Evolutionary conservation across 2,113 vertebrate species (phyloP).

Genomic region (Campylomormyrus numenius): DNA sequence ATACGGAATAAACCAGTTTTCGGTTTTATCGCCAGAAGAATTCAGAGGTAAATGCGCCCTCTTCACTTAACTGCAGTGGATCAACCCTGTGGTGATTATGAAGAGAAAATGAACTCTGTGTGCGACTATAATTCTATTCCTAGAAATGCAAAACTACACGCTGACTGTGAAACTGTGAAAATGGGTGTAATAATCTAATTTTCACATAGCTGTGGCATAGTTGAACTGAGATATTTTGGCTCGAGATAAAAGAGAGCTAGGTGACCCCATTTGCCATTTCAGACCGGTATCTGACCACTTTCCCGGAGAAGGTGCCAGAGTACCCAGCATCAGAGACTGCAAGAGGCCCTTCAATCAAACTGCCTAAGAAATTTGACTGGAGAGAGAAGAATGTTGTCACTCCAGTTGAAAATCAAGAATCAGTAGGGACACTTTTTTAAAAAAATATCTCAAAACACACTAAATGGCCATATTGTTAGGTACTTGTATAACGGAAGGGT

Average conservation of each 20-base stretch:
- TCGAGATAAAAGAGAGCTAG: background rate
- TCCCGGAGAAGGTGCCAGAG: constrained; percentile 49
- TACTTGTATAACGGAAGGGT: background rate
- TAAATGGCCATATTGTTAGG: background rate
- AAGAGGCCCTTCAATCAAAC: constrained; percentile 16
- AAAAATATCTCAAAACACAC: background rate
- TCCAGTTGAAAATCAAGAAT: constrained; percentile 73
- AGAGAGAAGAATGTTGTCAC: constrained; percentile 73
- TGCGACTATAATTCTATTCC: background rate
- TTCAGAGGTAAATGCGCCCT: constrained; percentile 67
- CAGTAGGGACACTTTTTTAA: constrained; percentile 54
- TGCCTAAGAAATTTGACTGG: constrained; percentile 83
- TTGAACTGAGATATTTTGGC: background rate
- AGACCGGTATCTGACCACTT: constrained; percentile 74
- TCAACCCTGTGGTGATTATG: background rate
- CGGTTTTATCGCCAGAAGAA: constrained; percentile 72
- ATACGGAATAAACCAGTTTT: constrained; percentile 84
- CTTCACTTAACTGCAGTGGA: background rate
- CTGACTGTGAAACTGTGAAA: background rate
- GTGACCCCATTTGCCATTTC: constrained; percentile 14
- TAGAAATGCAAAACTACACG: background rate
- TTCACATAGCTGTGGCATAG: background rate
- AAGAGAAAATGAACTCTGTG: background rate
- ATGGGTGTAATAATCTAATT: background rate
- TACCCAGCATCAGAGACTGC: constrained; percentile 46